Evolutionary conservation across 2,113 vertebrate species (phyloP), one percentile per base, ranked within the genome.

Genomic region (Athene cunicularia): DNA sequence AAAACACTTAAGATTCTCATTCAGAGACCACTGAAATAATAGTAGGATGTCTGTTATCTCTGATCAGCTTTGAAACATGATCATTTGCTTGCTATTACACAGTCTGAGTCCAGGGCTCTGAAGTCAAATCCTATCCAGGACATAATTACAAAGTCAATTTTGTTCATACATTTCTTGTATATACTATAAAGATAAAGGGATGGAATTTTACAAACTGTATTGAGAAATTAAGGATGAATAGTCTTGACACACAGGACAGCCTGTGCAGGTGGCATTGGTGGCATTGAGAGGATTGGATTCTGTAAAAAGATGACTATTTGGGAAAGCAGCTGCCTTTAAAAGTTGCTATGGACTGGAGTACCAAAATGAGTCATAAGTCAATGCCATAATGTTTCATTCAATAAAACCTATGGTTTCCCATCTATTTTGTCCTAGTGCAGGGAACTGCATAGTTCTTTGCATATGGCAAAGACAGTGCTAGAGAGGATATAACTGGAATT

Each of bases 51-150:
- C 79, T 75, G 45, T 90, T 85, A 93, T 56, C 16, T 86, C 64
- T 79, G 58, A 92, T 82, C 66, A 81, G 58, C 90, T 95, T 90
- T 85, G 70, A 91, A 94, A 85, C 9, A 12, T 41, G 71, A 93
- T 85, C 66, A 85, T 81, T 52, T 91, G n/a, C 43, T 52, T 86
- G 43, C 39, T 84, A 28, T 72, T 85, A 82, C 24, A 63, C 0
- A 6, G 49, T 84, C 73, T 75, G 71, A 95, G 88, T 52, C 32
- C 35, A 60, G 60, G n/a, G 15, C 58, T 88, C 74, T 75, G 80
- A 79, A 91, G 62, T 86, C 41, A 77, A 41, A 30, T 90, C 32
- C n/a, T 59, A 47, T 32, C 39, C 58, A 73, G 58, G 33, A 72
- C 27, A 26, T 62, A 90, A 82, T 59, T 76, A 47, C 53, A 77